Conservation (phyloP, 2,888 invertebrate genomes). For the Pheosia tremula region DNA sequence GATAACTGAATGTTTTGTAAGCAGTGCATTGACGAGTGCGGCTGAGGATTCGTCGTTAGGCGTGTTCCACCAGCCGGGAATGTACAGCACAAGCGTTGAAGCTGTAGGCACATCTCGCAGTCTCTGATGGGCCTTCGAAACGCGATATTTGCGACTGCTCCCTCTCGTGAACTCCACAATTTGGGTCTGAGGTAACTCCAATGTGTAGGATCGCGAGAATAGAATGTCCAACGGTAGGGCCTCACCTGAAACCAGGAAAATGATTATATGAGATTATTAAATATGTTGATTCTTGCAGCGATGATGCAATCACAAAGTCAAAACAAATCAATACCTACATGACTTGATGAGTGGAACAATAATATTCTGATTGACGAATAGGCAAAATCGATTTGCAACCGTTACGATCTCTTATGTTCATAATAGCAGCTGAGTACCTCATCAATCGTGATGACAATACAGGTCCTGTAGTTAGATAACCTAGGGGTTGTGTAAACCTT, state of each 20-base stretch:
- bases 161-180: slow-evolving; percentile 52
- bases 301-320: no score
- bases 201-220: slow-evolving; percentile 48
- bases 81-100: slow-evolving; percentile 55
- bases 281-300: neutral
- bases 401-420: no score
- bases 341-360: no score
- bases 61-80: slow-evolving; percentile 76
- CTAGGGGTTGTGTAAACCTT: no score
- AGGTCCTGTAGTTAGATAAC: no score
- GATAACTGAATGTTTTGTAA: slow-evolving; percentile 52
- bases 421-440: no score
- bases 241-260: slow-evolving; percentile 59
- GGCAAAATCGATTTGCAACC: no score
- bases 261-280: neutral
- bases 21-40: slow-evolving; percentile 58
- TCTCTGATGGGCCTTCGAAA: slow-evolving; percentile 44
- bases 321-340: no score
- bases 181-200: slow-evolving; percentile 49
- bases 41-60: slow-evolving; percentile 65
- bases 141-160: slow-evolving; percentile 43
- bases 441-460: no score
- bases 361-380: no score
- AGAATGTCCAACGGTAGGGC: slow-evolving; percentile 62
- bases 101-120: slow-evolving; percentile 23